Base-by-base conservation (phyloP, 2,113 vertebrate genomes). In the Chrysemys picta region DNA sequence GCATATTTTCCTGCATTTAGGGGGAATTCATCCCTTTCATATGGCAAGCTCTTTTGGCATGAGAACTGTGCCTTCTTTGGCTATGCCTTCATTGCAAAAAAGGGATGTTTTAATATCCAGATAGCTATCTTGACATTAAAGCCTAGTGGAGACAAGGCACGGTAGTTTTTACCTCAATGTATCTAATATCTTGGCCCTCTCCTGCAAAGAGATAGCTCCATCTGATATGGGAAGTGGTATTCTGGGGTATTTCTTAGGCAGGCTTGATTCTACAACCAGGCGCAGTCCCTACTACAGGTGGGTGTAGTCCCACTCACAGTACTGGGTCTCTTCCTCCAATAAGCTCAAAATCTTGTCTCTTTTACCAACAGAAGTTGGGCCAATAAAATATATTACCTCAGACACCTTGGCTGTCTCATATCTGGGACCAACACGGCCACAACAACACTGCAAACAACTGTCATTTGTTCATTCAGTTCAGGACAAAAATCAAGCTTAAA, bases 271-370 rank as follows among this genome's bases (percentile, higher is more conserved):
- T 88, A 29, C 50, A 86, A 25, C 1, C 8, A 53, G 57, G 29
- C 9, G 8, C 0, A 0, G 31, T 49, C 35, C 47, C 80, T 91
- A 52, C 13, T 69, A 0, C 52, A 72, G 53, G n/a, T n/a, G n/a
- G 31, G 14, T 56, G 16, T 10, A 75, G 35, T 42, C 54, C 16
- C 27, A 25, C 62, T 57, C 57, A 49, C 19, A 82, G 4, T n/a
- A n/a, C 1, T 38, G 65, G n/a, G 19, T 38, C 19, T 38, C 19
- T 22, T 38, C 14, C 29, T 5, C 9, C 4, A 72, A 6, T 38
- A 38, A 22, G 65, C 65, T 72, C 65, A 72, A 38, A 38, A 38
- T 38, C 17, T 35, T 38, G 65, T 72, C 65, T 69, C 65, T 72
- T 72, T 72, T 5, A 38, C 19, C 62, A 69, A n/a, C 14, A n/a